phyloP scores from a whole-genome alignment of 2,797 vertebrate species.

The Cottoperca gobio region DNA sequence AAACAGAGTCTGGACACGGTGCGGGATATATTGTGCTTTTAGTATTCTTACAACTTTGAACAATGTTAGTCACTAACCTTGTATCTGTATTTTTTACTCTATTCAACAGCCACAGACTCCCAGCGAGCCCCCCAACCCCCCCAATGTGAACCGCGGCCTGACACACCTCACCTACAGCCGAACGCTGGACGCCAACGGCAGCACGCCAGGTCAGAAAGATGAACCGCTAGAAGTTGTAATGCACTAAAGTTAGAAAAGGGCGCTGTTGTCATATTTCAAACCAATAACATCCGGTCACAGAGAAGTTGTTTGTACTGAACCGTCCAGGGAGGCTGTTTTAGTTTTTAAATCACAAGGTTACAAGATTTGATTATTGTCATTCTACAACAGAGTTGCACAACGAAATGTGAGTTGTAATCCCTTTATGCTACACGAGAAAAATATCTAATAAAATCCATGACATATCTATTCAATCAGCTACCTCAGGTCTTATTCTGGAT shows the following conservation, averaged over 20 bases:
- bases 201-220: conserved; percentile 55
- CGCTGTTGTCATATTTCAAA: neutral
- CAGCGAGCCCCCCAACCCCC: conserved; percentile 54
- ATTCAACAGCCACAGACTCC: conserved; percentile 56
- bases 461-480: too few species aligned
- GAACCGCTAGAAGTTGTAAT: too few species aligned
- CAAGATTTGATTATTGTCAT: too few species aligned
- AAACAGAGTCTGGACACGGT: conserved; percentile 76
- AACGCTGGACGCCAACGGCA: conserved; percentile 66
- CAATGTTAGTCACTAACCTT: neutral
- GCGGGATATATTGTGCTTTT: rapidly evolving
- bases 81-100: neutral
- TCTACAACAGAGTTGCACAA: too few species aligned
- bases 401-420: too few species aligned
- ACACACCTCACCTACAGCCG: conserved; percentile 71
- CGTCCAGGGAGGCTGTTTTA: too few species aligned
- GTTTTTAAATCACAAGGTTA: too few species aligned
- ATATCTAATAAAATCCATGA: neutral
- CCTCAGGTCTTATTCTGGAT: too few species aligned
- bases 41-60: neutral
- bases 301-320: neutral
- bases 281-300: neutral
- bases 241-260: neutral
- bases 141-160: conserved; percentile 39
- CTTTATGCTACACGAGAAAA: too few species aligned